Conservation (phyloP, 2,113 vertebrate species). For the Pungitius pungitius region DNA sequence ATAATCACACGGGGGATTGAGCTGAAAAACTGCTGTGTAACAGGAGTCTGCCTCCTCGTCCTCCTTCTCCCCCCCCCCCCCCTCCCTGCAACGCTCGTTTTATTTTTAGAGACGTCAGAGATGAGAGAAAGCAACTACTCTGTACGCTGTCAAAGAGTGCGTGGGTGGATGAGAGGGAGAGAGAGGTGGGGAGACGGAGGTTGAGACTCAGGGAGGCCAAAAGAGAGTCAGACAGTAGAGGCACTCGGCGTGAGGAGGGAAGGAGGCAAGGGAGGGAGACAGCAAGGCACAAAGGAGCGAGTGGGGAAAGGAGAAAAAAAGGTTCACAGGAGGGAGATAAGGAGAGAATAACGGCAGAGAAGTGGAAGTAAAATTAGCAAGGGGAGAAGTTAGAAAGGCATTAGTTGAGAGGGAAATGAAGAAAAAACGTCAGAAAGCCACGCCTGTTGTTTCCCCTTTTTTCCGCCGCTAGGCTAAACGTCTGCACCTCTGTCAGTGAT, state of each 20-base stretch:
- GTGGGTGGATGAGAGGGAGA: slow-evolving; percentile 52
- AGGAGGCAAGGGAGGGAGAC: slow-evolving; percentile 30
- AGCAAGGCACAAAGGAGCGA: slow-evolving; percentile 30
- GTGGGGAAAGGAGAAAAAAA: slow-evolving; percentile 7
- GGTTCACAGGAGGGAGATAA: slow-evolving; percentile 47
- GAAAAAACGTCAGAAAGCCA: slow-evolving; percentile 47
- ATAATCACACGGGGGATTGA: slow-evolving; percentile 35
- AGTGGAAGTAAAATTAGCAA: slow-evolving; percentile 40
- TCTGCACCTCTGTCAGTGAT: slow-evolving; percentile 56
- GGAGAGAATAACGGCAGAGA: slow-evolving; percentile 26
- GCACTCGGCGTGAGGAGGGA: slow-evolving; percentile 41
- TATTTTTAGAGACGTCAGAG: slow-evolving; percentile 73
- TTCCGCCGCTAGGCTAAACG: slow-evolving; percentile 58
- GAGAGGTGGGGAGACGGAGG: slow-evolving; percentile 27
- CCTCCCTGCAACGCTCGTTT: slow-evolving; percentile 43
- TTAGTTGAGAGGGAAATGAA: slow-evolving; percentile 14
- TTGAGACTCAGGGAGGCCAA: slow-evolving; percentile 35
- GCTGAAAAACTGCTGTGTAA: slow-evolving; percentile 71
- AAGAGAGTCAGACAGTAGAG: slow-evolving; percentile 53
- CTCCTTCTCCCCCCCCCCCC: slow-evolving; percentile 15
- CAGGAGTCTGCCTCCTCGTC: slow-evolving; percentile 44
- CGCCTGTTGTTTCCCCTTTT: slow-evolving; percentile 7
- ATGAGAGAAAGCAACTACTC: slow-evolving; percentile 68
- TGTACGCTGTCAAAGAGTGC: slow-evolving; percentile 65
- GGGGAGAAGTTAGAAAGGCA: slow-evolving; percentile 13